Base-by-base conservation (phyloP, 2,888 invertebrate species). In the Oscheius sp. region DNA sequence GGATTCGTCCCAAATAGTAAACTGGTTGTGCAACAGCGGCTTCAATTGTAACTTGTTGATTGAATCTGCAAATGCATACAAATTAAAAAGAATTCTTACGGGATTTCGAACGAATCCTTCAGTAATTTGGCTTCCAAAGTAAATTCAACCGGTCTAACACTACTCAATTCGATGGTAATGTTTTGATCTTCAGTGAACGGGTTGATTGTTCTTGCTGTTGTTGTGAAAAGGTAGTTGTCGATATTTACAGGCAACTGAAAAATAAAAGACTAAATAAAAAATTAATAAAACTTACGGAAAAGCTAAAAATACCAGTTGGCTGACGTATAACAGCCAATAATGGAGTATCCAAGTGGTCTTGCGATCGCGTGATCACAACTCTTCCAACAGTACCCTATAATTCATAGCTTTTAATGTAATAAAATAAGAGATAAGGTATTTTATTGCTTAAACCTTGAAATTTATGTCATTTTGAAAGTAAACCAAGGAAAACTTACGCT, bases 1-100 rank as follows among this genome's bases (percentile, higher is more conserved):
- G 88, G 81, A 91, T 91, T 46, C 88, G 87, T 79, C 90, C 91
- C 77, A 89, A 89, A 82, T 89, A 89, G 88, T 91, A 91, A 87
- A 91, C 88, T 66, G 92, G 90, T 85, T 91, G 88, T 76, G 91
- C 88, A 6, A 91, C 90, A 3, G 74, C 72, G 0, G 75, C 74
- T 1, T 67, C 64, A 8, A 72, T 52, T 2, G 33, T 1, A 31
- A 70, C 69, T 0, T 61, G 63, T 15, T 52, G 37, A 17, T 71
- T 64, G 15, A 63, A 50, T 17, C 80, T 80, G 66, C 33, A 78
- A 65, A 27, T 29, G 12, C 23, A 17, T 37, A 46, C 25, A 5
- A 8, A 33, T 31, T 42, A 23, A 39, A 8, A n/a, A 5, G n/a
- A 61, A 10, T 52, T 67, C 76, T 67, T 27, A 80, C 80, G 29